A percentile compares a stretch with the other conserved stretches of the same genome.
Conservation (phyloP, 2,888 invertebrate species). For the Drosophila suboccidentalis region DNA sequence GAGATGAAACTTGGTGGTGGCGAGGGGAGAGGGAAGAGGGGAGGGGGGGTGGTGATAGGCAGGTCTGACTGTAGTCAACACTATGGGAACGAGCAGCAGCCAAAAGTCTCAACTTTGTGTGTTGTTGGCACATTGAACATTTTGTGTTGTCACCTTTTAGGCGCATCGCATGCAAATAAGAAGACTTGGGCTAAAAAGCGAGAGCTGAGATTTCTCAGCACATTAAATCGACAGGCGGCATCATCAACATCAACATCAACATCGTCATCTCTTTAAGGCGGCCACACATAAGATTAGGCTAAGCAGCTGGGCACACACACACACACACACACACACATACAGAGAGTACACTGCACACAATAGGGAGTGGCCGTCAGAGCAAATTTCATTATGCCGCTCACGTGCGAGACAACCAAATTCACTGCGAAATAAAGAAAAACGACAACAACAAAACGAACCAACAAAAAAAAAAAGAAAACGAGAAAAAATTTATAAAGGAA, state of each 20-base stretch:
- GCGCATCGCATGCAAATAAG: slow-evolving; percentile 67
- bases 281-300: slow-evolving; percentile 76
- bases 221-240: slow-evolving; percentile 68
- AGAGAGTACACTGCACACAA: slow-evolving; percentile 34
- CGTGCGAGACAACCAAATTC: slow-evolving; percentile 85
- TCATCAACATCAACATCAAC: neutral
- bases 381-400: slow-evolving; percentile 82
- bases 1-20: slow-evolving; percentile 10
- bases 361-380: slow-evolving; percentile 71
- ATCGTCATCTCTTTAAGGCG: slow-evolving; percentile 67
- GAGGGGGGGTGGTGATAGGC: neutral
- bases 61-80: slow-evolving; percentile 16
- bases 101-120: slow-evolving; percentile 44
- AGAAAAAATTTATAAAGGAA: slow-evolving; percentile 44
- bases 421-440: slow-evolving; percentile 78
- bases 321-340: slow-evolving; percentile 27
- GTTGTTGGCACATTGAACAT: slow-evolving; percentile 73
- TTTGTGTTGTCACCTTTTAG: slow-evolving; percentile 77
- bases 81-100: slow-evolving; percentile 8
- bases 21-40: neutral
- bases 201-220: slow-evolving; percentile 67
- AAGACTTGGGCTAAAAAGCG: slow-evolving; percentile 34
- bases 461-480: slow-evolving; percentile 21
- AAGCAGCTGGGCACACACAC: slow-evolving; percentile 69
- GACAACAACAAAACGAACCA: slow-evolving; percentile 39